These are phyloP conservation scores for Mylabris phalerata DNA, from an alignment of 1,140 invertebrate genomes.

Conservation along the genomic window DNA sequence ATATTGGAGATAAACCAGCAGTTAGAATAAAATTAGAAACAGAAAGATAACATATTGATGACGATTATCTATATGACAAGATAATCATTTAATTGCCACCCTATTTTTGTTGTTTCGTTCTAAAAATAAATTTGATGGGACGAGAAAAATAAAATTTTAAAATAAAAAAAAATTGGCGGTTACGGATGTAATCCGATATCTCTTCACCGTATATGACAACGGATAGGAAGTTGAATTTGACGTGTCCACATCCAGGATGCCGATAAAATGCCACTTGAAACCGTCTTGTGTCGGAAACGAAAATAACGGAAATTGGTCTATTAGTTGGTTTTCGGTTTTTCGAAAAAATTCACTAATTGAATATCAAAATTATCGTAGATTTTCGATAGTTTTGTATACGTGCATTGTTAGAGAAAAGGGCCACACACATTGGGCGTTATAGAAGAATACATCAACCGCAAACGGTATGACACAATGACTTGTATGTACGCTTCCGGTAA, in stretches of 20 bases:
- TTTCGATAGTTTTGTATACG: neutral
- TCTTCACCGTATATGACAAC: too few species aligned
- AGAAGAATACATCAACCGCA: neutral
- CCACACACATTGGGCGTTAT: slow-evolving; percentile 6
- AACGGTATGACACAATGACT: slow-evolving; percentile 13
- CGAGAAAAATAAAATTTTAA: too few species aligned
- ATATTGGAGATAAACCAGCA: neutral
- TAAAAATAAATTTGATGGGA: too few species aligned
- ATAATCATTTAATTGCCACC: neutral
- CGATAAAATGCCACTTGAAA: too few species aligned
- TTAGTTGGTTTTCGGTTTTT: neutral
- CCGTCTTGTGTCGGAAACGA: too few species aligned
- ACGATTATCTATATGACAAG: neutral
- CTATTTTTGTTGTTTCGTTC: too few species aligned
- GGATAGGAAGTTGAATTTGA: too few species aligned
- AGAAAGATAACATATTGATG: neutral
- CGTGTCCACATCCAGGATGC: too few species aligned
- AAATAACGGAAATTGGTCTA: too few species aligned
- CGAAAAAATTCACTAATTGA: neutral
- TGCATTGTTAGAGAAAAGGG: neutral
- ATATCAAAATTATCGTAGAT: neutral
- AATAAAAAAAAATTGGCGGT: too few species aligned
- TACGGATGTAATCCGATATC: too few species aligned
- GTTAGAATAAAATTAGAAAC: neutral
- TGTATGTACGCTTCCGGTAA: slow-evolving; percentile 9